These are phyloP conservation scores for Argyresthia goedartella DNA, from an alignment of 2,888 invertebrate species.

Conservation along the genomic window DNA sequence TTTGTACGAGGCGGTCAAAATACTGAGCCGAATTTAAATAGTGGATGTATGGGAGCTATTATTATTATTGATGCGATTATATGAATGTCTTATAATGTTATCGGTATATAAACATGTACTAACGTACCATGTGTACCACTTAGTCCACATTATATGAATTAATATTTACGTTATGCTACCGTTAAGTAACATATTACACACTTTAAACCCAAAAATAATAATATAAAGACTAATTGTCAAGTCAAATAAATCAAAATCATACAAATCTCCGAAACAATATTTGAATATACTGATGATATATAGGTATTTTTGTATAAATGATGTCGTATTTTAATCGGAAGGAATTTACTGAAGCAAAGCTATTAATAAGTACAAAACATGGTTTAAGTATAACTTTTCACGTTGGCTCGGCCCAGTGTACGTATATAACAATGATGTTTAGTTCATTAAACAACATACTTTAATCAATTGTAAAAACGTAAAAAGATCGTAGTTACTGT, in stretches of 20 bases:
- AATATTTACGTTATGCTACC: too few relatives aligned
- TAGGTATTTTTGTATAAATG: conserved; percentile 61
- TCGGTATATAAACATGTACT: too few relatives aligned
- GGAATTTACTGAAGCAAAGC: conserved; percentile 32
- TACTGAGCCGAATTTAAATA: conserved; percentile 10
- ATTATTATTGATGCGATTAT: neutral
- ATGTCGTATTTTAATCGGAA: conserved; percentile 38
- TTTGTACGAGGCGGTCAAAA: conserved; percentile 53
- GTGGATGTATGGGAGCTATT: neutral
- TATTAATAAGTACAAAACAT: conserved; percentile 60
- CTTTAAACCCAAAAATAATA: conserved; percentile 3
- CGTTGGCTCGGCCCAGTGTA: conserved; percentile 42
- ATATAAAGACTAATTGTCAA: conserved; percentile 13
- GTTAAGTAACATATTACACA: too few relatives aligned
- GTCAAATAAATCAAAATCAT: conserved; percentile 15
- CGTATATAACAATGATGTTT: conserved; percentile 26
- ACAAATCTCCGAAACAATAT: conserved; percentile 52
- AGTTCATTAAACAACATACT: conserved; percentile 31
- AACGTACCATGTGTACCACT: too few relatives aligned
- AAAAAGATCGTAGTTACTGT: neutral
- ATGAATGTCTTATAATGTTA: too few relatives aligned
- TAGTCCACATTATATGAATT: too few relatives aligned
- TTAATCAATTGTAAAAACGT: neutral
- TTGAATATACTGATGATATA: conserved; percentile 18
- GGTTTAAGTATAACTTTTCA: neutral